Conservation (phyloP, 1,140 invertebrate species). For the Copidosoma floridanum region DNA sequence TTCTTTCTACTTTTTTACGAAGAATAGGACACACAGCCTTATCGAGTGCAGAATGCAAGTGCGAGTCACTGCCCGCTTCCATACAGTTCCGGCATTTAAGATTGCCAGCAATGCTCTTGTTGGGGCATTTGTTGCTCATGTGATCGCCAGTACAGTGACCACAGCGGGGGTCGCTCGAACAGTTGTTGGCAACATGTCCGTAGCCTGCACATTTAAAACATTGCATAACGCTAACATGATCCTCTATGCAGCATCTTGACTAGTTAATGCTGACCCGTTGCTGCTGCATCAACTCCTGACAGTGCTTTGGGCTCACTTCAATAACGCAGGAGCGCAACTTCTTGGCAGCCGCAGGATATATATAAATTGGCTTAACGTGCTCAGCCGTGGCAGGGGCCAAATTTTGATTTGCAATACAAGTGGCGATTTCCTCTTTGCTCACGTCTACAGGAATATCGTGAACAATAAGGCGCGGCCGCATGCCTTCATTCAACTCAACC, state of each 20-base stretch:
- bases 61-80: background rate
- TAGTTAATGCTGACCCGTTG: background rate
- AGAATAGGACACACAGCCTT: background rate
- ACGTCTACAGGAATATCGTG: background rate
- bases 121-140: background rate
- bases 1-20: background rate
- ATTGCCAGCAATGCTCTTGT: background rate
- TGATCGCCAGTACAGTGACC: background rate
- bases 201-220: background rate
- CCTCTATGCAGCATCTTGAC: background rate
- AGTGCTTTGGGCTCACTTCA: too few relatives aligned
- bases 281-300: too few relatives aligned
- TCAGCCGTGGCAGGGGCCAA: background rate
- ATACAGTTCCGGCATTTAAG: background rate
- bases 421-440: background rate
- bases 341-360: background rate
- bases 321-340: too few relatives aligned
- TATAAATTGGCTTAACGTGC: background rate
- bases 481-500: background rate
- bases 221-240: background rate
- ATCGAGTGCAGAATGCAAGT: background rate
- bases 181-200: background rate
- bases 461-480: background rate
- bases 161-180: background rate
- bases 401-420: background rate